These are phyloP conservation scores for Vireo altiloquus DNA, from an alignment of 2,113 vertebrate genomes.

Conservation along the genomic window DNA sequence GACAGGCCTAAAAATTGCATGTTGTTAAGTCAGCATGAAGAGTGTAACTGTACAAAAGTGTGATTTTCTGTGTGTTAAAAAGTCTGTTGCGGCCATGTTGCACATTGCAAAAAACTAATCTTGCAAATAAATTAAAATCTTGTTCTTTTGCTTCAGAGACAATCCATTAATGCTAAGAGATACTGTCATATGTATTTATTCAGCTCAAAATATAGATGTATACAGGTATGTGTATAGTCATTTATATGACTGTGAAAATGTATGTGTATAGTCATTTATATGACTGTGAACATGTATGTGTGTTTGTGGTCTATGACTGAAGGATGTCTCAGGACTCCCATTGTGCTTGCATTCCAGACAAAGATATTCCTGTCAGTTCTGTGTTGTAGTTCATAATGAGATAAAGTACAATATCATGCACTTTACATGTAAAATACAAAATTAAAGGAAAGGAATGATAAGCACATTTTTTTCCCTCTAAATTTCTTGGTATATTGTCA, in stretches of 20 bases:
- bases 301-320: background rate
- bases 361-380: background rate
- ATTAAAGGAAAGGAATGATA: background rate
- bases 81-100: background rate
- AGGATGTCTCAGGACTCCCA: background rate
- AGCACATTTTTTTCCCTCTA: background rate
- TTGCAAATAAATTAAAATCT: background rate
- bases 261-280: background rate
- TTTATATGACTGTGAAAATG: background rate
- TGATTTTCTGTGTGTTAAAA: background rate
- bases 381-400: background rate
- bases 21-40: background rate
- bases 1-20: background rate
- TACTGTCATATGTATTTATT: background rate
- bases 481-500: background rate
- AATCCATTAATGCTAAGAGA: background rate
- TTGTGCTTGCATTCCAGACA: background rate
- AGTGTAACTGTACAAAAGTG: background rate
- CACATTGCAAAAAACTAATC: background rate
- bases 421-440: background rate
- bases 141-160: background rate
- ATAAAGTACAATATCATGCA: background rate
- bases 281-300: background rate
- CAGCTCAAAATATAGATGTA: background rate
- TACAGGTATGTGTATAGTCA: background rate